These are phyloP conservation scores for Ectropis crepuscularia DNA, from an alignment of 2,888 invertebrate species.

Conservation along the genomic window DNA sequence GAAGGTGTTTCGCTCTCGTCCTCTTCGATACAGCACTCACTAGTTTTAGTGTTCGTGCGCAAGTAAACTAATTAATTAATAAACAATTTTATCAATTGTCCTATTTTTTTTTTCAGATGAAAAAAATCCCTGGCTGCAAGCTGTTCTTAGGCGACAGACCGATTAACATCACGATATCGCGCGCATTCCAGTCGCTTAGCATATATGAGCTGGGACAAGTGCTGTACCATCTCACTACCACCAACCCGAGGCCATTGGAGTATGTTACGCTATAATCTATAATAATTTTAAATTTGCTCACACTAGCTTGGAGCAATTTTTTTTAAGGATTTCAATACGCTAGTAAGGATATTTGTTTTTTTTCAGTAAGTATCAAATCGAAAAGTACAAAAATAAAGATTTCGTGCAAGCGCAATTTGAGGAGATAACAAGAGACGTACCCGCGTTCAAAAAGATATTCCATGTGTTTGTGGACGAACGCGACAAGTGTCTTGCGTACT, in stretches of 20 bases:
- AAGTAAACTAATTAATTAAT: too few species aligned
- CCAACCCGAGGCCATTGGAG: constrained; percentile 74
- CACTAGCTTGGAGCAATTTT: not conserved
- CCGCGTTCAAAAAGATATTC: constrained; percentile 79
- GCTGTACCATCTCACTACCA: constrained; percentile 70
- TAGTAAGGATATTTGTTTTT: not conserved
- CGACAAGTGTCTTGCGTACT: constrained; percentile 65
- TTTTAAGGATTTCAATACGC: not conserved
- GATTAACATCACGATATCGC: constrained; percentile 76
- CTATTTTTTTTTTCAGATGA: constrained; percentile 61
- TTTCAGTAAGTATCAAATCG: constrained; percentile 69
- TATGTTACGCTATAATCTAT: constrained; percentile 48
- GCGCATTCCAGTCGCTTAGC: constrained; percentile 75
- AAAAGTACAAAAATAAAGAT: constrained; percentile 74
- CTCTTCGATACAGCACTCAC: too few species aligned
- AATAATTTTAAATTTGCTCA: not conserved
- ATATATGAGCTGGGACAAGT: constrained; percentile 77
- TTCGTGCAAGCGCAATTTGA: constrained; percentile 78
- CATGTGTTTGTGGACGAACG: constrained; percentile 80
- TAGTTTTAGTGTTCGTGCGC: too few species aligned
- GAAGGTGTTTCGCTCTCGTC: too few species aligned
- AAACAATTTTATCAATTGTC: not conserved
- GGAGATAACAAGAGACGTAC: constrained; percentile 75
- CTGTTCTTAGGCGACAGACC: constrained; percentile 78
- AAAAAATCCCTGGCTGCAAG: constrained; percentile 78